Evolutionary conservation across 2,113 vertebrate species (phyloP).

Genomic region (Poeciliopsis prolifica): DNA sequence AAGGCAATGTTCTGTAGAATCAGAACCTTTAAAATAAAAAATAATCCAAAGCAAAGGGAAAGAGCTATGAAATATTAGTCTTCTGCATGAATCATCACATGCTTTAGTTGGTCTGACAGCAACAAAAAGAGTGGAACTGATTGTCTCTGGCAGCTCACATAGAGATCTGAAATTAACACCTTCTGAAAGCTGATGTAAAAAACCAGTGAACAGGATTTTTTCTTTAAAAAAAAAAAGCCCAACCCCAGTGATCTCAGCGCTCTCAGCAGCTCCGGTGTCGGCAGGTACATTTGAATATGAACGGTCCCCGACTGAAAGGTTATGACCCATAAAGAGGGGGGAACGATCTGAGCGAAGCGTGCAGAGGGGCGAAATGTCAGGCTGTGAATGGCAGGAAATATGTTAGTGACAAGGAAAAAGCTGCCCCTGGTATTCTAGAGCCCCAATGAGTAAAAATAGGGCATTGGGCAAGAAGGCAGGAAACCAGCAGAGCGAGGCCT

Average conservation of each 20-base stretch:
- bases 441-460: conserved; percentile 91
- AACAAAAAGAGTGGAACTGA: conserved; percentile 29
- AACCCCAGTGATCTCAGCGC: conserved; percentile 31
- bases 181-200: conserved; percentile 30
- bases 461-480: conserved; percentile 93
- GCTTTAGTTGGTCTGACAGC: conserved; percentile 26
- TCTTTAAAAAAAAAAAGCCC: conserved; percentile 2
- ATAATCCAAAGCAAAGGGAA: neutral
- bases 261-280: conserved; percentile 12
- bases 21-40: neutral
- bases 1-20: neutral
- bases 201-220: conserved; percentile 18
- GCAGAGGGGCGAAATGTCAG: conserved; percentile 75
- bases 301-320: conserved; percentile 67
- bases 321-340: conserved; percentile 71
- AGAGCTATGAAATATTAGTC: neutral
- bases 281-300: conserved; percentile 71
- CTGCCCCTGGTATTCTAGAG: conserved; percentile 89
- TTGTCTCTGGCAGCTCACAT: conserved; percentile 49
- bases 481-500: conserved; percentile 90
- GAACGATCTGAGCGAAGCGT: conserved; percentile 55
- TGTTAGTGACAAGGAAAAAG: conserved; percentile 90
- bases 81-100: conserved; percentile 14
- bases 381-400: conserved; percentile 85
- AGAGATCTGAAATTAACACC: conserved; percentile 57